Evolutionary conservation across 2,888 invertebrate genomes (phyloP), one percentile per base, ranked within the genome.

Genomic region (Aricia artaxerxes): DNA sequence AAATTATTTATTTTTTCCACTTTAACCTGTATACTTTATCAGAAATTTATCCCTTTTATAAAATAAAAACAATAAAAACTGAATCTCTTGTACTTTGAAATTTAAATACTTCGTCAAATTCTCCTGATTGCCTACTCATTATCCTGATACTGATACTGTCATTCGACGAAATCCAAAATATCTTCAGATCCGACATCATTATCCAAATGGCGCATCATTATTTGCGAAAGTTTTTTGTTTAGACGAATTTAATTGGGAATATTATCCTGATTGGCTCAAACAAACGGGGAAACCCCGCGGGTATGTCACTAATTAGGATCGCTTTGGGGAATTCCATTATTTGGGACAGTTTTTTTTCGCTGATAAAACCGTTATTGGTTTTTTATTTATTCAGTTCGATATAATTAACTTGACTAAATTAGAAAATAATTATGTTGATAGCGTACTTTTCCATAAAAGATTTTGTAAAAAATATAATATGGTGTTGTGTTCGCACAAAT

Each of bases 241-340:
- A 76, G 57, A 13, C 24, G 49, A 44, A 57, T 57, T 35, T 76
- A 76, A 76, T 76, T 76, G 76, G 76, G 49, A 53, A 76, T 53
- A 44, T 35, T 38, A 69, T 69, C 69, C 69, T 35, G 35, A 69
- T 69, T 69, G 35, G 69, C 38, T 69, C 69, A 69, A 69, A 69
- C 69, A 69, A 69, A 69, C 64, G 35, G 35, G 64, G 31, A 69
- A 38, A 4, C 35, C 69, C 69, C 16, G 69, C 35, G 79, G 78
- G 80, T 31, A 49, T 77, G 60, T 77, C 61, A 60, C 80, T 81
- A 80, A 81, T 81, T 81, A 78, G 80, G 75, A 60, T 16, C 57
- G 76, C 76, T 76, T 76, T 57, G 11, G 53, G 57, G 76, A 38
- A 69, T 69, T 38, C 16, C 24, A 24, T n/a, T 38, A 69, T 69